Base-by-base conservation (phyloP, 2,113 vertebrate genomes). In the Uria lomvia region DNA sequence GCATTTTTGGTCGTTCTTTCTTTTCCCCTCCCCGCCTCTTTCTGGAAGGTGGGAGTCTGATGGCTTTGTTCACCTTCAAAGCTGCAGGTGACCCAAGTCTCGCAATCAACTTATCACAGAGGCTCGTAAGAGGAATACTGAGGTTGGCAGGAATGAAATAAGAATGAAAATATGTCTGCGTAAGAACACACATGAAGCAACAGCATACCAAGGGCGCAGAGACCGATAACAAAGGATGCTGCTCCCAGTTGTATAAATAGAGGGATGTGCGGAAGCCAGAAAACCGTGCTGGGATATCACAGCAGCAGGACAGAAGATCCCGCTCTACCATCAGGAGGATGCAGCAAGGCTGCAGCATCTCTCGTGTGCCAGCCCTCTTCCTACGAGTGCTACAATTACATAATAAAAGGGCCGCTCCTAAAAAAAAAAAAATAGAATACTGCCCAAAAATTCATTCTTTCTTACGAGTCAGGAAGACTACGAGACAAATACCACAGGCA, bases 221-320 rank as follows among this genome's bases (percentile, higher is more conserved):
- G 77, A 42, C 4, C 1, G 1, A 4, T 18, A 62, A 13, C 36
- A 32, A 84, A 88, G 49, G 26, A n/a, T 4, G 18, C 30, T 1
- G 8, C 63, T 68, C n/a, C 43, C 23, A 4, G 27, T 2, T 36
- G 14, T 11, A 55, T 12, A 14, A 29, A 29, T 1, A 8, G 32
- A 11, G 36, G 22, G 27, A 9, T 1, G 43, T 1, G 49, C 1
- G 1, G 8, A 32, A 45, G n/a, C 3, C 58, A 4, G 21, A 30
- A n/a, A 58, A 27, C 32, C 13, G 0, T 0, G 7, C 86, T 60
- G 1, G 0, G 72, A 1, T 6, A 12, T 0, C 2, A 17, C 9
- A 15, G 38, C 24, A 9, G 52, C 49, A 30, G 27, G 53, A 23
- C 18, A 26, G 52, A 43, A 77, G 24, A 36, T 14, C 15, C 26